Evolutionary conservation across 2,888 invertebrate genomes (phyloP).

Genomic region (Drosophila greeni): DNA sequence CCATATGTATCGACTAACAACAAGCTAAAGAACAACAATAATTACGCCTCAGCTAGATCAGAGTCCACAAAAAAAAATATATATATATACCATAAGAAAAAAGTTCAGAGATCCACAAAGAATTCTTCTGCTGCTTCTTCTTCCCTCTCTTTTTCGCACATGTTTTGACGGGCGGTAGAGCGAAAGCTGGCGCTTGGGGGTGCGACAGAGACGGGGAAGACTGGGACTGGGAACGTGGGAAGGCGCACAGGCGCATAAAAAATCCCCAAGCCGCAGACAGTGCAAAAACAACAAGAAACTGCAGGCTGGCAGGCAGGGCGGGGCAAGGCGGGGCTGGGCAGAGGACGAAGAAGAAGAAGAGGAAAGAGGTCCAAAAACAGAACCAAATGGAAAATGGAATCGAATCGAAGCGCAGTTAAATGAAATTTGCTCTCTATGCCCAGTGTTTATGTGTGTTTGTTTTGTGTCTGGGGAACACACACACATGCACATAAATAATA

Average conservation of each 20-base stretch:
- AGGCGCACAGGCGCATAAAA: constrained; percentile 47
- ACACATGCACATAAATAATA: constrained; percentile 8
- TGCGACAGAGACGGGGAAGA: constrained; percentile 3
- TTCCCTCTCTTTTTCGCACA: constrained; percentile 27
- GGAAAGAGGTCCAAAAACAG: constrained; percentile 43
- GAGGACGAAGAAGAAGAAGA: constrained; percentile 26
- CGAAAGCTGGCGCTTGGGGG: constrained; percentile 10
- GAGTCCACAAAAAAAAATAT: constrained; percentile 15
- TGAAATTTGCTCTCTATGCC: constrained; percentile 44
- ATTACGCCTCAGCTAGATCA: constrained; percentile 58
- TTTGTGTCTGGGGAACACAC: constrained; percentile 33
- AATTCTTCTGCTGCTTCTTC: constrained; percentile 26
- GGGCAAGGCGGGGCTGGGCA: constrained; percentile 41
- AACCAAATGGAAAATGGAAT: constrained; percentile 68
- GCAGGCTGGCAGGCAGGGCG: not conserved
- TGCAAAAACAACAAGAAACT: constrained; percentile 17
- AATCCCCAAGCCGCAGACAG: constrained; percentile 37
- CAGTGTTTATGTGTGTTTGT: constrained; percentile 2
- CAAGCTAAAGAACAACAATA: constrained; percentile 46
- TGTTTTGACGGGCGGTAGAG: constrained; percentile 25
- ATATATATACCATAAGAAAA: not conserved
- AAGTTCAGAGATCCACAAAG: constrained; percentile 11
- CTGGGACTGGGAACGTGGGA: constrained; percentile 33
- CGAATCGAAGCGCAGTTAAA: constrained; percentile 62
- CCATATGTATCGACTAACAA: constrained; percentile 48